phyloP scores from a whole-genome alignment of 2,113 vertebrate species.

The Heptranchias perlo region DNA sequence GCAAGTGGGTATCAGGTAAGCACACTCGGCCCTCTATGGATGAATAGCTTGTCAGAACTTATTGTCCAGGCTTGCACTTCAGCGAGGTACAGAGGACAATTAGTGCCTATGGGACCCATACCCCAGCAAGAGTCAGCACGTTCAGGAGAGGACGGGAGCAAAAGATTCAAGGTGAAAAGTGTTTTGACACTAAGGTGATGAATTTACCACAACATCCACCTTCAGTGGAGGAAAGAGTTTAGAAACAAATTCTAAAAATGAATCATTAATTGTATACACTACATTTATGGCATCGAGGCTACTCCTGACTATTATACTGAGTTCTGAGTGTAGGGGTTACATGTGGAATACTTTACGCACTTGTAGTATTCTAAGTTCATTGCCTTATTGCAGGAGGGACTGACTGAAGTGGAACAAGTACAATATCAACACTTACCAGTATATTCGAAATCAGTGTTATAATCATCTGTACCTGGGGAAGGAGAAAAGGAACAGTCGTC shows the following conservation, averaged over 20 bases:
- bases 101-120: not conserved
- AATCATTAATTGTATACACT: not conserved
- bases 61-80: not conserved
- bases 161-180: not conserved
- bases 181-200: not conserved
- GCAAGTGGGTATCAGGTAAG: not conserved
- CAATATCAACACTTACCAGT: not conserved
- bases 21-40: not conserved
- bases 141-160: not conserved
- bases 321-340: not conserved
- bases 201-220: not conserved
- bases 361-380: not conserved
- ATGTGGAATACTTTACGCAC: not conserved
- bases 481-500: not conserved
- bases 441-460: not conserved
- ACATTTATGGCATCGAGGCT: not conserved
- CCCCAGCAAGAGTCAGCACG: no score
- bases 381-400: not conserved
- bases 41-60: not conserved
- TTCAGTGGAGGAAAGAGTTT: not conserved
- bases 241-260: not conserved
- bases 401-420: not conserved
- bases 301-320: not conserved
- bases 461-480: not conserved
- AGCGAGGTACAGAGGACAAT: not conserved